Evolutionary conservation across 92 coral and sea anemone genomes (phyloP).

Genomic region (Porites lobata): DNA sequence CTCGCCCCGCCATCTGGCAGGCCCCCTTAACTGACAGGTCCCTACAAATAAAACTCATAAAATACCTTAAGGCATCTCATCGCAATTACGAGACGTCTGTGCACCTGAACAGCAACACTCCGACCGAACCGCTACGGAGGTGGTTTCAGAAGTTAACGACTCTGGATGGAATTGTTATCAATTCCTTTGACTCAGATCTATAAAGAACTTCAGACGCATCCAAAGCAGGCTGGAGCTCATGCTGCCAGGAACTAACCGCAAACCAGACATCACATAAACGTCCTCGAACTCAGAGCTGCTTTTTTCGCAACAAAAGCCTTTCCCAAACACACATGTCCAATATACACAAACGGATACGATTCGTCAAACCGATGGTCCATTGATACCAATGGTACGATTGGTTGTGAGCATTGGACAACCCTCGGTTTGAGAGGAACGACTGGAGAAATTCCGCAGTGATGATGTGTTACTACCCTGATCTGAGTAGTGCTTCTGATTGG

Average conservation of each 20-base stretch:
- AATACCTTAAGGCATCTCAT: constrained; percentile 13
- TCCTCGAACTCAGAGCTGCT: constrained; percentile 55
- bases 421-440: too few relatives aligned
- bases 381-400: too few relatives aligned
- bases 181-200: constrained; percentile 34
- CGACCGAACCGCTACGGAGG: constrained; percentile 35
- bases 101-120: constrained; percentile 23
- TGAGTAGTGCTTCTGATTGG: too few relatives aligned
- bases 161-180: constrained; percentile 29
- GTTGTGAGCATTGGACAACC: neutral
- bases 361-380: too few relatives aligned
- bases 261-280: constrained; percentile 31
- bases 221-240: constrained; percentile 43
- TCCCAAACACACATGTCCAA: constrained; percentile 1
- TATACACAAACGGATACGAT: too few relatives aligned
- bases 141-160: constrained; percentile 30
- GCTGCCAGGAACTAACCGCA: constrained; percentile 18
- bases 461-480: too few relatives aligned
- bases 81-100: constrained; percentile 32
- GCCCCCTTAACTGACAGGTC: constrained; percentile 40
- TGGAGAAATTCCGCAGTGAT: too few relatives aligned
- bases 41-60: constrained; percentile 50
- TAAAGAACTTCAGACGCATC: constrained; percentile 43
- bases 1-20: constrained; percentile 57
- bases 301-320: constrained; percentile 28